Evolutionary conservation across 2,797 vertebrate genomes (phyloP), one percentile per base, ranked within the genome.

Genomic region (Ptychobarbus kaznakovi): DNA sequence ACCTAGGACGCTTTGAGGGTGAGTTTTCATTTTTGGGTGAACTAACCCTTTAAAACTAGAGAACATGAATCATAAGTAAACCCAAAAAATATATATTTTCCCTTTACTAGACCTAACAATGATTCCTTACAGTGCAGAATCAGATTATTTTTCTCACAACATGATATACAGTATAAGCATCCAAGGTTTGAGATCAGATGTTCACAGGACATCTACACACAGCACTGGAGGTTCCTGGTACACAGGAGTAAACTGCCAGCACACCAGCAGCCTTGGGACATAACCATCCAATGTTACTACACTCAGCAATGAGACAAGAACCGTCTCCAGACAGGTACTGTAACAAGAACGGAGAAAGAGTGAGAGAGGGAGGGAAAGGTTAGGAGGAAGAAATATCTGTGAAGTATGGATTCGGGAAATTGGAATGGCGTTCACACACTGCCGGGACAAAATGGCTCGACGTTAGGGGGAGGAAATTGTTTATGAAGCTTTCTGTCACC

Each of bases 361-460:
- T 49, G 73, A 56, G 89, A 89, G 89, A 68, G 81, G 79, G n/a
- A n/a, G 80, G 28, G 44, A 68, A 89, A 86, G 88, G 81, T 83
- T 77, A 66, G 68, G 68, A 78, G 58, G 49, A 56, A 81, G 46
- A 68, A 61, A 83, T 72, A 65, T 68, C 88, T 91, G 92, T 94
- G 93, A 94, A 93, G 93, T 95, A 95, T 94, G 93, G 92, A 94
- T 93, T 94, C 92, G 92, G 94, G 93, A 95, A 94, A 95, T 95
- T 95, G 94, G 93, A 93, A 94, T 92, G 92, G 93, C 92, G 86
- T 94, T 94, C 93, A 93, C 92, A 93, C 93, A 92, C 90, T 89
- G 91, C 92, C 92, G 82, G 89, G 90, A 92, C 93, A 94, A 95
- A 95, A 94, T 93, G 93, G 91, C 92, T 95, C 92, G 93, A 91